phyloP scores from a whole-genome alignment of 2,113 vertebrate genomes.

The Chloropsis hardwickii region DNA sequence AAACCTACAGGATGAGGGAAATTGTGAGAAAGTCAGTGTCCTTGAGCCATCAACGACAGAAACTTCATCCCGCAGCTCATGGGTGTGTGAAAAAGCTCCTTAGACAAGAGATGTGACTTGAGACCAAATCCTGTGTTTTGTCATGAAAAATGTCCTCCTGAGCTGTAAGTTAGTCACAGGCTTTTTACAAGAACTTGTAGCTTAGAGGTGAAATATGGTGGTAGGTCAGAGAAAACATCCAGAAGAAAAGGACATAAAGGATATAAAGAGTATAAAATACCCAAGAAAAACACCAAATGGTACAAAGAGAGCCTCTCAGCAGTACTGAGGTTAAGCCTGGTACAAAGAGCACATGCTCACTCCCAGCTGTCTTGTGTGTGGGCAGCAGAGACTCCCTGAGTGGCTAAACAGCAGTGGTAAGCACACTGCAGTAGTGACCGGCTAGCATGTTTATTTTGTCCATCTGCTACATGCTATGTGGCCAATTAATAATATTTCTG shows the following conservation, averaged over 20 bases:
- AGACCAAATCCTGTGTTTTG: not conserved
- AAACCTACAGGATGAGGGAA: not conserved
- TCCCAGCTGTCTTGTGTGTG: no score
- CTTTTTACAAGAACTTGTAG: not conserved
- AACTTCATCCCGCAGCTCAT: not conserved
- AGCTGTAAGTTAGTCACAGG: not conserved
- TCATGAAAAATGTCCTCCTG: not conserved
- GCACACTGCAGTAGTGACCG: not conserved
- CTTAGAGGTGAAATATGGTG: not conserved
- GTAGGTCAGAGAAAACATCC: not conserved
- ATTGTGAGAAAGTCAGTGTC: fast-evolving
- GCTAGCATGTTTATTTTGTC: not conserved
- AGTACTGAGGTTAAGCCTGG: not conserved
- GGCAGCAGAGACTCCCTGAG: not conserved
- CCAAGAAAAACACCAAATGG: not conserved
- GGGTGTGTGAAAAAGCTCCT: fast-evolving
- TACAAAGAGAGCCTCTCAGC: no score
- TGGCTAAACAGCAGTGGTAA: not conserved
- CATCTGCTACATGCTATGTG: not conserved
- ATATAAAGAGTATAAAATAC: not conserved
- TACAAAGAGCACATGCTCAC: not conserved
- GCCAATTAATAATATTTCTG: not conserved
- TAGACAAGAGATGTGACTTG: not conserved
- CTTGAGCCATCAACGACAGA: not conserved
- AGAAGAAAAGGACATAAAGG: not conserved